These are phyloP conservation scores for Orthonevra nobilis DNA, from an alignment of 2,888 invertebrate genomes.

Conservation along the genomic window DNA sequence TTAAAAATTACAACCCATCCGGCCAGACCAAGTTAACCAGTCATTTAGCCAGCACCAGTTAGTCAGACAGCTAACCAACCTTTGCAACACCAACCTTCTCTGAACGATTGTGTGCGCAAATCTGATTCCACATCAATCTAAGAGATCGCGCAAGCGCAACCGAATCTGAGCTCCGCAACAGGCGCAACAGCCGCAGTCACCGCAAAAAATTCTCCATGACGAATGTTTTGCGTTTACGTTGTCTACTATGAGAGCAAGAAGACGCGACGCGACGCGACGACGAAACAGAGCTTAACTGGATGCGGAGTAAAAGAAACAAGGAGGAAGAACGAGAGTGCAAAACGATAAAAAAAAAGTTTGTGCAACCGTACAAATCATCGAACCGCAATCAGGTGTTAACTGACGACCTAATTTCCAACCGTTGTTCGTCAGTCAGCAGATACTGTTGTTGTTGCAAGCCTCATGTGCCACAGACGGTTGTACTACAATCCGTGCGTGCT, in stretches of 20 bases:
- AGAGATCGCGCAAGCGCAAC: conserved; percentile 44
- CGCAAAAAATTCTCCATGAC: conserved; percentile 67
- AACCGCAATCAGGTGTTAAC: conserved; percentile 72
- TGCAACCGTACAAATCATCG: conserved; percentile 71
- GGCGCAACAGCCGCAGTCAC: conserved; percentile 22
- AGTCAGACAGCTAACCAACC: conserved; percentile 10
- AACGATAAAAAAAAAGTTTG: conserved; percentile 42
- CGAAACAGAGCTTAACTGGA: too few relatives aligned
- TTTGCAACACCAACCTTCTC: conserved; percentile 42
- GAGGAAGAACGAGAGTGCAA: neutral
- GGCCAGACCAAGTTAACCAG: conserved; percentile 56
- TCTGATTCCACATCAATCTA: conserved; percentile 69
- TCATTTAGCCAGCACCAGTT: conserved; percentile 19
- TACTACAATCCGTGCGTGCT: conserved; percentile 67
- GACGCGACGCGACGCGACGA: conserved; percentile 11
- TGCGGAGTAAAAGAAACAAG: too few relatives aligned
- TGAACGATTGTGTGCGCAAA: conserved; percentile 51
- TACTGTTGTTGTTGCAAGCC: conserved; percentile 46
- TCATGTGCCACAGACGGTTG: conserved; percentile 42
- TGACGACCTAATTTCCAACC: conserved; percentile 71
- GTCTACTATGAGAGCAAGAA: conserved; percentile 65
- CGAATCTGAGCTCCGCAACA: conserved; percentile 37
- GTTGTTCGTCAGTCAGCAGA: conserved; percentile 58
- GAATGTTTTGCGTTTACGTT: conserved; percentile 69
- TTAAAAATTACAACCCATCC: conserved; percentile 68